Evolutionary conservation across 2,888 invertebrate species (phyloP).

Genomic region (Harpalus rubripes): DNA sequence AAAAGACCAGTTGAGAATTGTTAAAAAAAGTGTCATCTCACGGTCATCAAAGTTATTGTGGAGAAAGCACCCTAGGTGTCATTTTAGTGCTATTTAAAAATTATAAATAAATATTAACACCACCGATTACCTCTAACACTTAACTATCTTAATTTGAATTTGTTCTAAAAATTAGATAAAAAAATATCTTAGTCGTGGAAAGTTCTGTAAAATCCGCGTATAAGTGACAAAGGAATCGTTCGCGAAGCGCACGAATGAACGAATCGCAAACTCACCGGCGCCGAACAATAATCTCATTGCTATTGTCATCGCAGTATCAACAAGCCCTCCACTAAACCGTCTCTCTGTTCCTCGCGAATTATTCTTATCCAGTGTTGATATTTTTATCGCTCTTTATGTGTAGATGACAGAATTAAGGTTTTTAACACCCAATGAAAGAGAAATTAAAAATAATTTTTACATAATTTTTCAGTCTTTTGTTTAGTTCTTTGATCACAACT

Average conservation of each 20-base stretch:
- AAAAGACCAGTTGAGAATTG: no score
- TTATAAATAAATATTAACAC: no score
- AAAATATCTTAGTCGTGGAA: background rate
- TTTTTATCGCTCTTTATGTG: conserved; percentile 13
- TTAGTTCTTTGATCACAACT: no score
- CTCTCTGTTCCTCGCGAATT: background rate
- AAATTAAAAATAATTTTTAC: background rate
- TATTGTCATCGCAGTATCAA: conserved; percentile 56
- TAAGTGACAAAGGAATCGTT: conserved; percentile 47
- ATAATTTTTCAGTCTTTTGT: no score
- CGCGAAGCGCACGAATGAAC: conserved; percentile 30
- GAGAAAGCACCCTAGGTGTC: no score
- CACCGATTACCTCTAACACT: no score
- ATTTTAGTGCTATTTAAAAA: no score
- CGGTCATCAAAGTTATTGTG: no score
- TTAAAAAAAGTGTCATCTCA: no score
- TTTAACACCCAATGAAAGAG: background rate
- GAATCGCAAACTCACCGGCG: conserved; percentile 39
- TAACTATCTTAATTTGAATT: background rate
- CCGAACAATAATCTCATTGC: conserved; percentile 61
- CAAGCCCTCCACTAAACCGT: conserved; percentile 17
- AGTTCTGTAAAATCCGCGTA: background rate
- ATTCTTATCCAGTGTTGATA: conserved; percentile 20
- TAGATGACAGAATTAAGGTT: background rate
- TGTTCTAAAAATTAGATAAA: background rate